A percentile compares a stretch with the other conserved stretches of the same genome.
Evolutionary conservation across 2,888 invertebrate species (phyloP).

Genomic region (Teinopalpus imperialis): DNA sequence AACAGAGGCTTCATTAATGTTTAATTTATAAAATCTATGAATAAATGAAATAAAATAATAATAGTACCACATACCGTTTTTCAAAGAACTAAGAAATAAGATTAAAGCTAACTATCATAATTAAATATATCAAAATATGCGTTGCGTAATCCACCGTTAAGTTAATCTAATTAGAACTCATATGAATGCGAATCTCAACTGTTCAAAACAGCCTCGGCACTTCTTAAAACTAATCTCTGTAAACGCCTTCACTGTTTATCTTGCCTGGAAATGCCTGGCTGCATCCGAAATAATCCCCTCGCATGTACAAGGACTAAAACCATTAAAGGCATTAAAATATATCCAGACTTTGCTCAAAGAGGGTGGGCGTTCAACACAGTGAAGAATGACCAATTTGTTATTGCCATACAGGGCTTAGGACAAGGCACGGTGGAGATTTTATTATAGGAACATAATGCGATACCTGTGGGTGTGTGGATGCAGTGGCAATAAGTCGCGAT

Average conservation of each 20-base stretch:
- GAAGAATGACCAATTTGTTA: constrained; percentile 73
- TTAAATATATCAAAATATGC: too few species aligned
- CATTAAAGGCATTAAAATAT: constrained; percentile 61
- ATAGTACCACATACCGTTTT: too few species aligned
- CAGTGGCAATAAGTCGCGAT: constrained; percentile 58
- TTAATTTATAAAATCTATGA: too few species aligned
- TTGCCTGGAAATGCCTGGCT: constrained; percentile 66
- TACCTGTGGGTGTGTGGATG: constrained; percentile 51
- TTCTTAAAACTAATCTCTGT: constrained; percentile 66
- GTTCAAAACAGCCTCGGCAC: constrained; percentile 54
- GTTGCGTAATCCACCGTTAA: too few species aligned
- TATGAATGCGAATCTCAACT: constrained; percentile 54
- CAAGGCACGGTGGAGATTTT: constrained; percentile 65
- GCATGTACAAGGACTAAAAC: constrained; percentile 53
- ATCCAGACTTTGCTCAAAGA: constrained; percentile 34
- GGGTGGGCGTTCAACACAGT: constrained; percentile 57
- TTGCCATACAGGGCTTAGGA: constrained; percentile 50
- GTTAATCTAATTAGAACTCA: constrained; percentile 53
- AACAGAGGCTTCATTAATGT: too few species aligned
- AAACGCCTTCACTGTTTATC: constrained; percentile 72
- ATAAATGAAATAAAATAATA: too few species aligned
- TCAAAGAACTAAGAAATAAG: too few species aligned
- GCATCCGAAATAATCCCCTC: constrained; percentile 60
- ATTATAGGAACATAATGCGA: constrained; percentile 57
- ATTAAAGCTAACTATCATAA: too few species aligned